Percentiles rank a stretch among this genome's conserved stretches.
Evolutionary conservation across 2,113 vertebrate genomes (phyloP).

Genomic region (Macaca nemestrina): DNA sequence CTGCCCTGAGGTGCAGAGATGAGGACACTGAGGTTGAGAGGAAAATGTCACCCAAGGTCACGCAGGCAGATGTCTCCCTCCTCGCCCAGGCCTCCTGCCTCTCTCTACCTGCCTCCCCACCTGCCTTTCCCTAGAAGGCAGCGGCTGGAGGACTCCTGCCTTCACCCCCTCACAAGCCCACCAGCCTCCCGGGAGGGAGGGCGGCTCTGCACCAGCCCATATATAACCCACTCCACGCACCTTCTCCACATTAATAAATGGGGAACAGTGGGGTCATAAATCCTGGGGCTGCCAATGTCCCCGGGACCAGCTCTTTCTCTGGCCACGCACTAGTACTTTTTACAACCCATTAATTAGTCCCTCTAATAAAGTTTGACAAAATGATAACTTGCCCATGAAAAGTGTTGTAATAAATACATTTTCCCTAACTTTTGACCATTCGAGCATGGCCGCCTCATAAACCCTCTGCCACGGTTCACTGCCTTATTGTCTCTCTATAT

Average conservation of each 20-base stretch:
- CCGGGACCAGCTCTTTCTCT: constrained; percentile 86
- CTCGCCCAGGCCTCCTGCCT: neutral
- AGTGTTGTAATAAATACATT: constrained; percentile 92
- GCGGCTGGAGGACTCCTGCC: neutral
- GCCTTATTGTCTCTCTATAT: constrained; percentile 75
- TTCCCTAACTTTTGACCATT: constrained; percentile 86
- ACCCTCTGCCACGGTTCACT: constrained; percentile 83
- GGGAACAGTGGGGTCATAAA: constrained; percentile 86
- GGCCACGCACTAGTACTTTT: constrained; percentile 90
- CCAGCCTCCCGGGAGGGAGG: neutral
- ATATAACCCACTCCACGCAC: constrained; percentile 75
- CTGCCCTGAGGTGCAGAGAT: neutral
- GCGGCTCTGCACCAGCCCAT: constrained; percentile 52
- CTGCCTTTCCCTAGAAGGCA: neutral
- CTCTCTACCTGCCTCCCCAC: neutral
- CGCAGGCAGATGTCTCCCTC: neutral
- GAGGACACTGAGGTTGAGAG: neutral
- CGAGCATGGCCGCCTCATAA: constrained; percentile 88
- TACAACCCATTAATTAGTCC: constrained; percentile 93
- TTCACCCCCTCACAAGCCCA: neutral
- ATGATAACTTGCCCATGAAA: constrained; percentile 92
- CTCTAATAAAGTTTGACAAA: constrained; percentile 93
- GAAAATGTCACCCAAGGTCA: constrained; percentile 46
- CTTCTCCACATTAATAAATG: constrained; percentile 87
- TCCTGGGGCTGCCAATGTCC: constrained; percentile 87